These are phyloP conservation scores for Philereme vetulata DNA, from an alignment of 2,888 invertebrate genomes.

Conservation along the genomic window DNA sequence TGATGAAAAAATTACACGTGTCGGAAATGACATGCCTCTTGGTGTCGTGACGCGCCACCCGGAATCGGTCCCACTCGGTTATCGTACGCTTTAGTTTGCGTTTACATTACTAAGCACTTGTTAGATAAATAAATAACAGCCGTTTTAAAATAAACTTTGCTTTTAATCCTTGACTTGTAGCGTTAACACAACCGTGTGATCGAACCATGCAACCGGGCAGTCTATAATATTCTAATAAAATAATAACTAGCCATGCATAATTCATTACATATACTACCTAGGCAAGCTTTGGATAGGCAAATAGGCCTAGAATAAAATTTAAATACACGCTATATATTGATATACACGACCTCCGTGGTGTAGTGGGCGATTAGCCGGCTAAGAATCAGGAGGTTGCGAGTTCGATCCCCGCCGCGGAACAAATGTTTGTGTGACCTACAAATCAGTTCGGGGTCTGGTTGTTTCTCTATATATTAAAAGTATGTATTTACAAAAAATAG, in stretches of 20 bases:
- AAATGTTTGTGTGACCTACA: too few relatives aligned
- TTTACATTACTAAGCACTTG: slow-evolving; percentile 79
- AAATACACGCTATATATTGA: too few relatives aligned
- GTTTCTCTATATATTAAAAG: too few relatives aligned
- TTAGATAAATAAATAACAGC: slow-evolving; percentile 77
- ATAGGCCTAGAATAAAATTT: too few relatives aligned
- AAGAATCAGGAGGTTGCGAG: too few relatives aligned
- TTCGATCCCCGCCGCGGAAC: too few relatives aligned
- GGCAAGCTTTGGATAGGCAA: too few relatives aligned
- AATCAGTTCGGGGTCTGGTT: too few relatives aligned
- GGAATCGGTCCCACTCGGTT: slow-evolving; percentile 57
- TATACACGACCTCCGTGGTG: too few relatives aligned
- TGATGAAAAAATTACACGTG: slow-evolving; percentile 54
- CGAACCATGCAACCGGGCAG: slow-evolving; percentile 18
- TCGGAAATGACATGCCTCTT: slow-evolving; percentile 50
- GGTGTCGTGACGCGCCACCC: slow-evolving; percentile 50
- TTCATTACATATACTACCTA: not conserved
- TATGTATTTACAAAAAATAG: too few relatives aligned
- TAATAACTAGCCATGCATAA: not conserved
- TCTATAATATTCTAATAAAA: not conserved
- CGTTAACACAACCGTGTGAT: slow-evolving; percentile 73
- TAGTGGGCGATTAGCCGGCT: too few relatives aligned
- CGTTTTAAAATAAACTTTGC: slow-evolving; percentile 76
- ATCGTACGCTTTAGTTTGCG: slow-evolving; percentile 66
- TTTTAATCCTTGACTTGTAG: slow-evolving; percentile 75